phyloP scores from a whole-genome alignment of 1,140 invertebrate genomes.

The Neuroterus valhalla region DNA sequence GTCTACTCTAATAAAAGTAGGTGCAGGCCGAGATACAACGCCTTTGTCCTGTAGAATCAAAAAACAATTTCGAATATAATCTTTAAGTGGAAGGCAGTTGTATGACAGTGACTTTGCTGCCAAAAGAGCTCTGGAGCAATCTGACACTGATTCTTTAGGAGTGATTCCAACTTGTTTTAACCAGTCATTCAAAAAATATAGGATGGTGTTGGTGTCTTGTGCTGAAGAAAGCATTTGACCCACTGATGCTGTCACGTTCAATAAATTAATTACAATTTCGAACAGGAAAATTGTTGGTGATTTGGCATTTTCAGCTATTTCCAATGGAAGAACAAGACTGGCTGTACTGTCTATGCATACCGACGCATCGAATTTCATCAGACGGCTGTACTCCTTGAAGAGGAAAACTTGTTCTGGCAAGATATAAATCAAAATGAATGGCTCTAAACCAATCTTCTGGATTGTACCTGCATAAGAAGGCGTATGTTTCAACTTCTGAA shows the following conservation, averaged over 20 bases:
- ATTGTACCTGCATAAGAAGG: not conserved
- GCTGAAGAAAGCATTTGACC: too few species aligned
- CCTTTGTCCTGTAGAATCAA: too few species aligned
- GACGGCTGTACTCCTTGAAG: slow-evolving; percentile 23
- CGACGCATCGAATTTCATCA: not conserved
- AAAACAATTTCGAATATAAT: too few species aligned
- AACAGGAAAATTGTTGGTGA: not conserved
- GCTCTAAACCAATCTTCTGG: not conserved
- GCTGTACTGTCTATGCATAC: slow-evolving; percentile 30
- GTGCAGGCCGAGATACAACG: not conserved
- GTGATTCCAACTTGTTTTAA: too few species aligned
- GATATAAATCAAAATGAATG: not conserved
- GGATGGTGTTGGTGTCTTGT: too few species aligned
- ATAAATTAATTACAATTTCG: not conserved
- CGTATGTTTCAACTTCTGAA: not conserved
- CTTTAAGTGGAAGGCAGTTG: too few species aligned
- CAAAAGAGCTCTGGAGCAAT: too few species aligned
- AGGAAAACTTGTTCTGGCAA: slow-evolving; percentile 11
- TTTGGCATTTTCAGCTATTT: not conserved
- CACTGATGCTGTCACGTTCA: not conserved
- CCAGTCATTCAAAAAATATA: too few species aligned
- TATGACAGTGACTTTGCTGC: too few species aligned
- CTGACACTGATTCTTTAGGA: too few species aligned
- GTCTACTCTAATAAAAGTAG: not conserved
- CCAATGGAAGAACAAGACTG: not conserved